Evolutionary conservation across 2,113 vertebrate species (phyloP).

Genomic region (Dipodomys ordii): DNA sequence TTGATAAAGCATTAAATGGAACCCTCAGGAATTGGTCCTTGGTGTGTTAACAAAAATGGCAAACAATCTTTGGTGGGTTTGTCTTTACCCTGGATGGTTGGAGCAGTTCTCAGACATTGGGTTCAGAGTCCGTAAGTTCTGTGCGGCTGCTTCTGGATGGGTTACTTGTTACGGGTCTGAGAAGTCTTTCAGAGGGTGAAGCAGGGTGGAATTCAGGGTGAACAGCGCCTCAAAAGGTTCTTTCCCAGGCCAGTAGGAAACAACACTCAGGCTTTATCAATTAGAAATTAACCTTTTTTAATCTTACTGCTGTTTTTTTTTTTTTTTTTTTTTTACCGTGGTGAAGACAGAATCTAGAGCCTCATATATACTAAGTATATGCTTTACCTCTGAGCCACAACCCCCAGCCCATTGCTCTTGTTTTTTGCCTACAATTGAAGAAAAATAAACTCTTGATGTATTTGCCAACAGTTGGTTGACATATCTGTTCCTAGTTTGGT

Average conservation of each 20-base stretch:
- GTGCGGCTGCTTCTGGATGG: neutral
- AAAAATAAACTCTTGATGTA: neutral
- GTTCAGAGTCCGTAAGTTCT: accelerated
- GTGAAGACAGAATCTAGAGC: neutral
- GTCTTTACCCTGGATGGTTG: neutral
- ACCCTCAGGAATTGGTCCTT: neutral
- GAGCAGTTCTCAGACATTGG: neutral
- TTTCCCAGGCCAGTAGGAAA: neutral
- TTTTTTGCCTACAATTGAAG: neutral
- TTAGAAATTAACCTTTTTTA: neutral
- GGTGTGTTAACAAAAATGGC: neutral
- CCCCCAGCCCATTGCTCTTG: neutral
- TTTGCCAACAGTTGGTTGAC: neutral
- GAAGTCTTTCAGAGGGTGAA: neutral
- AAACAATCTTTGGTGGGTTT: neutral
- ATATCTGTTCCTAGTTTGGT: neutral
- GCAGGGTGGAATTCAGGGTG: neutral
- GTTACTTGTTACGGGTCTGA: neutral
- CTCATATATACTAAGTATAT: neutral
- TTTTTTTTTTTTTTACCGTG: neutral
- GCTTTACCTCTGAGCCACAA: neutral
- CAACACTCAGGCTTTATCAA: constrained; percentile 14
- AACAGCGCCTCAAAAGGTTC: neutral
- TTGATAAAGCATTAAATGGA: neutral
- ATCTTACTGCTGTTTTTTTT: neutral